Conservation (phyloP, 1,140 invertebrate species). For the Ceratosolen fusciceps region DNA sequence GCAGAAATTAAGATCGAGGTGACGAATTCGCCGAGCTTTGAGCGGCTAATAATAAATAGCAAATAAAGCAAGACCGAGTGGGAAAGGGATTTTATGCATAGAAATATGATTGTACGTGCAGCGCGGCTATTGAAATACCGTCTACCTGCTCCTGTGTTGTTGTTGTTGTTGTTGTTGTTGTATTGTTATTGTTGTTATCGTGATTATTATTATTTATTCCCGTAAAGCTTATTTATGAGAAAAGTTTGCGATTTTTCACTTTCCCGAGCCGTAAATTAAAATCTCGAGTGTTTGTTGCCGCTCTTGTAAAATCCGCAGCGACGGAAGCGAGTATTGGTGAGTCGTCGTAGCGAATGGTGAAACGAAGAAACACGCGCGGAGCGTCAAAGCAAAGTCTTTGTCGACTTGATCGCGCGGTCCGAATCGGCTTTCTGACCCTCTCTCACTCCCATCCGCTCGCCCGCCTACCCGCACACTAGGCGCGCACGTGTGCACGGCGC, state of each 20-base stretch:
- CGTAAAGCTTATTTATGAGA: slow-evolving; percentile 37
- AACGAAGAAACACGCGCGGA: no score
- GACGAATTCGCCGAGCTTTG: background rate
- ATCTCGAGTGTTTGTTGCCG: slow-evolving; percentile 1
- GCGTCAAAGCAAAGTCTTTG: slow-evolving; percentile 24
- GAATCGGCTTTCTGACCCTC: slow-evolving; percentile 9
- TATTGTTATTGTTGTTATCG: no score
- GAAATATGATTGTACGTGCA: no score
- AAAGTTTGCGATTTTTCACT: slow-evolving; percentile 28
- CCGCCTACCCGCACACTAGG: no score
- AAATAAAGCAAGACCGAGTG: background rate
- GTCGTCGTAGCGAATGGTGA: no score
- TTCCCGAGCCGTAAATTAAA: slow-evolving; percentile 36
- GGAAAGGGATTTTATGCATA: background rate
- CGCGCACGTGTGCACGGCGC: no score
- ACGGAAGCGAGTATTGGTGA: no score
- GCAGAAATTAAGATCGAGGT: background rate
- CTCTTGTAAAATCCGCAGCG: background rate
- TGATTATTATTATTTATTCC: slow-evolving; percentile 28
- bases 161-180: no score
- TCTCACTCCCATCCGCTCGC: no score
- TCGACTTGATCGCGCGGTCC: background rate
- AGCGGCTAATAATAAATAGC: background rate
- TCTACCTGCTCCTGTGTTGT: no score
- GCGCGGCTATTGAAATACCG: no score